Base-by-base conservation (phyloP, 2,113 vertebrate genomes). In the Pleuronectes platessa region DNA sequence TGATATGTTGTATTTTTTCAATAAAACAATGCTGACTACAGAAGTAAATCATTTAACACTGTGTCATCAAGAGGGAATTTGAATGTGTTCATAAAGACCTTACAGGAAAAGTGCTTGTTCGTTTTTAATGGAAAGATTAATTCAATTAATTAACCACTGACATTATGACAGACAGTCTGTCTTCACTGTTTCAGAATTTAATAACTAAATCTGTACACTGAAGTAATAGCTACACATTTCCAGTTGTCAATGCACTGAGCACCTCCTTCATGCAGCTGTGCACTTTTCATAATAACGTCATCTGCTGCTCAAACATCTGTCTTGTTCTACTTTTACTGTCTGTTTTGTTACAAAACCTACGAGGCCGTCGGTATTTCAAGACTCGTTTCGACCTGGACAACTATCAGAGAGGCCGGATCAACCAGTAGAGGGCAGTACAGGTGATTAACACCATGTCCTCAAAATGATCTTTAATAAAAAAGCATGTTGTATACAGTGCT, bases 381-480 rank as follows among this genome's bases (percentile, higher is more conserved):
- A 63, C 4, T 23, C 13, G 9, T 61, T 58, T 55, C 5, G 70
- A 18, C 13, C 51, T 35, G 37, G 42, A 42, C 12, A 73, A 65
- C 40, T 21, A 26, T 23, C 9, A 12, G 1, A 78, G 40, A 51
- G 1, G 14, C 7, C 13, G 63, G 20, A 14, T 5, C 2, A 35
- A 56, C 83, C 85, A 87, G 81, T 51, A 88, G 86, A 85, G 82
- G 90, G 79, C 79, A 80, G 86, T 72, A 68, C 81, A 15, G 58
- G 24, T 13, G 37, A 60, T 20, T 74, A 4, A 40, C 1, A 71
- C 55, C 12, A 5, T 60, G 17, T 17, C 35, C n/a, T 59, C 5
- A 3, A 1, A 10, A 15, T n/a, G 51, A 54, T 54, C 51, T n/a
- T n/a, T n/a, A 20, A 21, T 54, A 10, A 20, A 54, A 54, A n/a